phyloP scores from a whole-genome alignment of 2,888 invertebrate genomes.

The Euplagia quadripunctaria region DNA sequence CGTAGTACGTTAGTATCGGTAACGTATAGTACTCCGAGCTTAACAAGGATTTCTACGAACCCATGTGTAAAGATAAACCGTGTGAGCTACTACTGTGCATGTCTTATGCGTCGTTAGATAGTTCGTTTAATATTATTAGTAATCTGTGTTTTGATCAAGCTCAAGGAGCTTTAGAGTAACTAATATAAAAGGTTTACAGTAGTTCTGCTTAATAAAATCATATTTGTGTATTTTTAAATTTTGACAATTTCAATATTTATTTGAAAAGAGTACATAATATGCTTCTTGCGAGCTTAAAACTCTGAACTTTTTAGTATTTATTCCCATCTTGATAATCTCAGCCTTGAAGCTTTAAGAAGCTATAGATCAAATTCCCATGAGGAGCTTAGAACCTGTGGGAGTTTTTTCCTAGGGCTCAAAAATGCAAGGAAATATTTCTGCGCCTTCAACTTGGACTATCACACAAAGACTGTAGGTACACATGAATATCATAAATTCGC shows the following conservation, averaged over 20 bases:
- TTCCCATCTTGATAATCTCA: too few species aligned
- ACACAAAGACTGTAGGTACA: background rate
- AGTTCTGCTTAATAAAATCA: too few species aligned
- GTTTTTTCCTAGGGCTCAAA: background rate
- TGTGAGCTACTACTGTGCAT: background rate
- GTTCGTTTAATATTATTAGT: background rate
- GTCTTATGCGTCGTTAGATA: background rate
- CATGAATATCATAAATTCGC: background rate
- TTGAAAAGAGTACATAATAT: too few species aligned
- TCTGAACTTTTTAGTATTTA: too few species aligned
- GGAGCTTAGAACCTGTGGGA: background rate
- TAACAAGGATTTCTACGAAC: conserved; percentile 3
- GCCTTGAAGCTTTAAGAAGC: too few species aligned
- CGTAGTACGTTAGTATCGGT: conserved; percentile 7
- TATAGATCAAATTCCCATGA: background rate
- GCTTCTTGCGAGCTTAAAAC: too few species aligned
- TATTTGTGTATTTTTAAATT: too few species aligned
- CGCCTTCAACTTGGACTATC: background rate
- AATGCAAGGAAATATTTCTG: background rate
- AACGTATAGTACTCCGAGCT: background rate
- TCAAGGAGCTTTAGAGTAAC: background rate
- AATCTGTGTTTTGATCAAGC: background rate
- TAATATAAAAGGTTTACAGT: background rate
- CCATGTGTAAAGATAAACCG: conserved; percentile 5
- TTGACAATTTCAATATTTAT: too few species aligned